Evolutionary conservation across 2,113 vertebrate genomes (phyloP).

Genomic region (Narcine bancroftii): DNA sequence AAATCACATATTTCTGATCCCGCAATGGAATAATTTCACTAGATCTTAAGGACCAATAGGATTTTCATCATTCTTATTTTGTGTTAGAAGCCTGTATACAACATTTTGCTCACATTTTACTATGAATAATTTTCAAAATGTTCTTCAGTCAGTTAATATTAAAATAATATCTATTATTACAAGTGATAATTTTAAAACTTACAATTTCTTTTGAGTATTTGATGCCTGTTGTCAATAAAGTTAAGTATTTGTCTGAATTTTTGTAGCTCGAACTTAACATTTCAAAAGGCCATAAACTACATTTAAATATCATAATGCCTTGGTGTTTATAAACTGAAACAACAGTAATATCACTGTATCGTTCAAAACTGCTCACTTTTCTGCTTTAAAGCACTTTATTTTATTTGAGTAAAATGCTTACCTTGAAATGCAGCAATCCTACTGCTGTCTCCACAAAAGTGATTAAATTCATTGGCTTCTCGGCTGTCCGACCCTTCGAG

Average conservation of each 20-base stretch:
- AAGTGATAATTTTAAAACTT: not conserved
- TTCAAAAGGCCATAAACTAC: not conserved
- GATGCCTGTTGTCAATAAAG: not conserved
- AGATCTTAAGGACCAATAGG: not conserved
- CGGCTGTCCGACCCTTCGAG: conserved; percentile 78
- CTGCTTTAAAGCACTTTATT: conserved; percentile 41
- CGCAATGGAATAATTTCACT: not conserved
- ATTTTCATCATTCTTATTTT: not conserved
- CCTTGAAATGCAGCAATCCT: conserved; percentile 97
- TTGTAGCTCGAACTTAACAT: not conserved
- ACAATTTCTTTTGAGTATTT: not conserved
- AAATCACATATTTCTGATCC: not conserved
- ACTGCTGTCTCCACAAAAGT: conserved; percentile 96
- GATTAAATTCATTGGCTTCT: conserved; percentile 85
- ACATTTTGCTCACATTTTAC: not conserved
- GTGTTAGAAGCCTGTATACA: not conserved
- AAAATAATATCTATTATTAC: no score
- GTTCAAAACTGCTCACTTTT: not conserved
- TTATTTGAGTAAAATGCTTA: conserved; percentile 54
- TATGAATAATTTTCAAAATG: conserved; percentile 7
- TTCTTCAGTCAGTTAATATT: not conserved
- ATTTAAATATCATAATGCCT: not conserved
- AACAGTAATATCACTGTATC: not conserved
- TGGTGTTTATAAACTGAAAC: not conserved
- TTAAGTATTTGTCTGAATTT: conserved; percentile 32